A percentile compares a stretch with the other conserved stretches of the same genome.
phyloP scores from a whole-genome alignment of 2,797 vertebrate genomes.

The Anguilla pacifica region DNA sequence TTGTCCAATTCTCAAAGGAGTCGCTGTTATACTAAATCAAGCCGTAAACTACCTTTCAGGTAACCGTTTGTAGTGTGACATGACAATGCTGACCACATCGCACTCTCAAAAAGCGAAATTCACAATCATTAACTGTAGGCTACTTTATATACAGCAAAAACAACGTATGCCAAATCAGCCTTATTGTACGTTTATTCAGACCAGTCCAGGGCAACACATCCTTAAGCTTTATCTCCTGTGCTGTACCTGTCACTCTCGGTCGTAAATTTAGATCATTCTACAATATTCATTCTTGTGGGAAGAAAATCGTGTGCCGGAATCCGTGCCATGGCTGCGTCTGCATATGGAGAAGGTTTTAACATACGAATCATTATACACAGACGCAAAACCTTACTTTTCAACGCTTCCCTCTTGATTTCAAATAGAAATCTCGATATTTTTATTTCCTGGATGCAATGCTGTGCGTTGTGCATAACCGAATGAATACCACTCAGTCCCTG shows the following conservation, averaged over 20 bases:
- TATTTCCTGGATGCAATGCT: neutral
- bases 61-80: neutral
- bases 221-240: neutral
- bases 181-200: neutral
- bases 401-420: neutral
- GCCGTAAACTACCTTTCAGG: neutral
- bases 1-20: neutral
- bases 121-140: neutral
- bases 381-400: neutral
- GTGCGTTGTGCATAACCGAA: neutral
- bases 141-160: neutral
- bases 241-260: neutral
- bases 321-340: neutral
- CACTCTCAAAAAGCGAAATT: neutral
- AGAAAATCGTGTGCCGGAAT: neutral
- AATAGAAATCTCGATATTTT: neutral
- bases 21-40: conserved; percentile 4
- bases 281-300: neutral
- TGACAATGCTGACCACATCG: neutral
- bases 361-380: neutral
- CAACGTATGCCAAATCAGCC: neutral
- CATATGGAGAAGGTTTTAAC: neutral
- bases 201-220: neutral
- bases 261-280: neutral
- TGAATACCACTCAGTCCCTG: neutral